A percentile compares a stretch with the other conserved stretches of the same genome.
phyloP scores from a whole-genome alignment of 1,140 invertebrate species.

The Saccostrea echinata region DNA sequence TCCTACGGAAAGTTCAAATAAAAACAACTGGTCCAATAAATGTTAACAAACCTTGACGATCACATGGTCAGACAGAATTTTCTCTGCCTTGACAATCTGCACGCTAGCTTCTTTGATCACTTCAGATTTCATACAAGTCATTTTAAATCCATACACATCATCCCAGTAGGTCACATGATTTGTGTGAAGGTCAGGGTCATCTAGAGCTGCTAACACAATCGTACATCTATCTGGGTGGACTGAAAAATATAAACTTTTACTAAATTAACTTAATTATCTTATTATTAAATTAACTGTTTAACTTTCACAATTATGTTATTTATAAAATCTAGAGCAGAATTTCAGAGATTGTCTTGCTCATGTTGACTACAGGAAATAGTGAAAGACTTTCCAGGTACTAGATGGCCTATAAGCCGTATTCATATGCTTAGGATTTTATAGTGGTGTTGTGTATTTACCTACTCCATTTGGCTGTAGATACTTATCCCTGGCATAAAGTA shows the following conservation, averaged over 20 bases:
- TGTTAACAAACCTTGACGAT: slow-evolving; percentile 71
- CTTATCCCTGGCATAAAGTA: slow-evolving; percentile 77
- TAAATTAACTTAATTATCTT: no score
- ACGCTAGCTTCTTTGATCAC: slow-evolving; percentile 75
- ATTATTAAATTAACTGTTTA: not conserved
- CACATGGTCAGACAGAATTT: slow-evolving; percentile 69
- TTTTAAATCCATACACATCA: slow-evolving; percentile 79
- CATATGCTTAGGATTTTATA: no score
- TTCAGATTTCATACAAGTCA: slow-evolving; percentile 77
- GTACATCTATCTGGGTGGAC: slow-evolving; percentile 77
- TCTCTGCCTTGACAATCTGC: slow-evolving; percentile 67
- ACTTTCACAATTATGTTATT: no score
- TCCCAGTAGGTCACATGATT: slow-evolving; percentile 77
- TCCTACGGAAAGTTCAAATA: no score
- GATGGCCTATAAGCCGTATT: no score
- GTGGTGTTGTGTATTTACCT: slow-evolving; percentile 60
- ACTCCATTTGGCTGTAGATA: slow-evolving; percentile 73
- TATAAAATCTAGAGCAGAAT: no score
- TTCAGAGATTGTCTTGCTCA: no score
- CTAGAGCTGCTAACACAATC: slow-evolving; percentile 72
- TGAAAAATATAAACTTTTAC: slow-evolving; percentile 52
- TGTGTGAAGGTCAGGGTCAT: slow-evolving; percentile 69
- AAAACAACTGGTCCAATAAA: no score
- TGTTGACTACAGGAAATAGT: no score
- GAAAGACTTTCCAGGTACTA: no score